Conservation (phyloP, 2,888 invertebrate genomes). For the Eristalinus aeneus region DNA sequence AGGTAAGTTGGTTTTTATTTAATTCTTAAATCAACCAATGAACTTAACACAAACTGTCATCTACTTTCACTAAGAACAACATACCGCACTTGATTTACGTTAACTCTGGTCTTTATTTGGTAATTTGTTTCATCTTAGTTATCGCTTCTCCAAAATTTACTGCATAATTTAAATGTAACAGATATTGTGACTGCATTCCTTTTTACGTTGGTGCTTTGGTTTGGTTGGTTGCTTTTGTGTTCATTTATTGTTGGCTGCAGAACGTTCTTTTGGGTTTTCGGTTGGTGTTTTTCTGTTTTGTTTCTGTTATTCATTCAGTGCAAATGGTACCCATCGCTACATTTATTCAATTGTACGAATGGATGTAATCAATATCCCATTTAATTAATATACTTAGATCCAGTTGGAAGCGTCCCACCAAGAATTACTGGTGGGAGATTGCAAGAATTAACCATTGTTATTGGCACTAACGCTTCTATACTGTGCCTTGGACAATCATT, state of each 20-base stretch:
- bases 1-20: slow-evolving; percentile 72
- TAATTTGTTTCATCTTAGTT: background rate
- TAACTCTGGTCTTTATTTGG: background rate
- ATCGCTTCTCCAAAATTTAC: background rate
- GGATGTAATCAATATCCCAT: background rate
- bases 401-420: slow-evolving; percentile 82
- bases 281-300: slow-evolving; percentile 3
- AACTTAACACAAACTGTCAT: background rate
- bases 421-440: slow-evolving; percentile 82
- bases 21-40: background rate
- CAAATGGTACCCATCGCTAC: slow-evolving; percentile 63
- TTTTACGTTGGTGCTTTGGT: slow-evolving; percentile 25
- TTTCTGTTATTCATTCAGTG: slow-evolving; percentile 7
- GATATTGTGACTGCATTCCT: background rate
- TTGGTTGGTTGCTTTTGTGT: slow-evolving; percentile 46
- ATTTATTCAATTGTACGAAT: background rate
- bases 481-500: slow-evolving; percentile 83
- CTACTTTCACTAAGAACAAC: background rate
- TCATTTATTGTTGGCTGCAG: slow-evolving; percentile 63
- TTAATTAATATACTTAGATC: slow-evolving; percentile 77
- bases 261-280: background rate
- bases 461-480: slow-evolving; percentile 76
- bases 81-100: slow-evolving; percentile 4
- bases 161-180: background rate
- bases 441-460: slow-evolving; percentile 80